Base-by-base conservation (phyloP, 2,797 vertebrate genomes). In the Austrolebias charrua region DNA sequence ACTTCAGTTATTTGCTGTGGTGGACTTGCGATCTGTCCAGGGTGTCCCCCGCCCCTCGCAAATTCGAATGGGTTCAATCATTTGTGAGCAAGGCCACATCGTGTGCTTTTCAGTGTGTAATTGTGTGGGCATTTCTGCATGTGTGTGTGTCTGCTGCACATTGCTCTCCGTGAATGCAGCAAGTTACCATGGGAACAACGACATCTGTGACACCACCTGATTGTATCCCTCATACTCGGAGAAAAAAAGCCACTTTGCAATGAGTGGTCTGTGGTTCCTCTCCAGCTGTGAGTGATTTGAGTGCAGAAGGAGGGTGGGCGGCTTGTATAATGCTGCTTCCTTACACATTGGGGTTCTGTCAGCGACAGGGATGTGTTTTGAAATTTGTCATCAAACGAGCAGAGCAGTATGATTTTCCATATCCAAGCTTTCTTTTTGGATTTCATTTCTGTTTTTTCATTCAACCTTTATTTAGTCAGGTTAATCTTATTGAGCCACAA, bases 181-280 rank as follows among this genome's bases (percentile, higher is more conserved):
- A 46, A 18, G 89, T 93, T 91, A 71, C 90, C 84, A 91, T 92
- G 89, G 89, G 60, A 92, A 91, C 91, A 67, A 81, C 84, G 74
- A 79, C 84, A 84, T 86, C 75, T 69, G 77, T 83, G 68, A 70
- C 59, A 59, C 49, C 72, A 76, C 3, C 24, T 80, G 73, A 74
- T 79, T 64, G 73, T 46, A 70, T 65, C 67, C 73, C 53, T 81
- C 58, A 60, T 66, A 64, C 54, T 73, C 42, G 38, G 52, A 13
- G 18, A 45, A 70, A 61, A 69, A 69, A 60, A 66, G 12, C 58
- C 70, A 66, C 66, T 78, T 69, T 51, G 6, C 14, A 38, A 42
- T 62, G 49, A 83, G 67, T 78, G 75, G 77, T 76, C 66, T 3
- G 0, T 55, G 44, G 66, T 72, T 68, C 56, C 57, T 78, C 60